Base-by-base conservation (phyloP, 2,888 invertebrate species). In the Volucella inflata region DNA sequence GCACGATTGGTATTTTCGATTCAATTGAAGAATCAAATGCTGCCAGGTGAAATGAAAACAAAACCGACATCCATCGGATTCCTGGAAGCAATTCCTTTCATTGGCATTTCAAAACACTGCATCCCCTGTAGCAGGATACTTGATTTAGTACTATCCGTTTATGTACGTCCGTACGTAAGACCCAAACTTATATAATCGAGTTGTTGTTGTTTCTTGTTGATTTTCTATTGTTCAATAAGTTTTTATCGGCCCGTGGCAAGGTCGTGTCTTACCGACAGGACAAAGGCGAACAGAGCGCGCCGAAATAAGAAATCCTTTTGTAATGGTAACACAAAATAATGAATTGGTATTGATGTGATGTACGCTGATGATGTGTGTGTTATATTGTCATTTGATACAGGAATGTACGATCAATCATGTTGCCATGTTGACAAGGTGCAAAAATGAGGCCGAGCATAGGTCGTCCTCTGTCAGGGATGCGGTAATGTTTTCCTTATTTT, bases 61-160 rank as follows among this genome's bases (percentile, higher is more conserved):
- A 67, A 71, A 55, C 21, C 48, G 75, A 59, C 51, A 36, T 46
- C 48, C 57, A 64, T 44, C 67, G 62, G 82, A 83, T 83, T 83
- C 83, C 72, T 78, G 78, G 83, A 83, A 83, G 83, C 78, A 83
- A 83, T 83, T 83, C 79, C 83, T 83, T 78, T 79, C 83, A 83
- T 83, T 64, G 79, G 79, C 74, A 46, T 60, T 71, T 30, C 77
- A 78, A 70, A 78, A 78, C 77, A 78, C 64, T 70, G 70, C 68
- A 62, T 78, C 70, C 62, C 59, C 60, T 76, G 76, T 78, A 70
- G 53, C 62, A 55, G 40, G 12, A 51, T 16, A 48, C 59, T 60
- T 70, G 77, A 78, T 78, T 78, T 78, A 78, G 64, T 70, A 51
- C 44, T 12, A 11, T 12, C 14, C 21, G n/a, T n/a, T n/a, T 51